phyloP scores from a whole-genome alignment of 2,888 invertebrate species.

The Tetheella fluctuosa region DNA sequence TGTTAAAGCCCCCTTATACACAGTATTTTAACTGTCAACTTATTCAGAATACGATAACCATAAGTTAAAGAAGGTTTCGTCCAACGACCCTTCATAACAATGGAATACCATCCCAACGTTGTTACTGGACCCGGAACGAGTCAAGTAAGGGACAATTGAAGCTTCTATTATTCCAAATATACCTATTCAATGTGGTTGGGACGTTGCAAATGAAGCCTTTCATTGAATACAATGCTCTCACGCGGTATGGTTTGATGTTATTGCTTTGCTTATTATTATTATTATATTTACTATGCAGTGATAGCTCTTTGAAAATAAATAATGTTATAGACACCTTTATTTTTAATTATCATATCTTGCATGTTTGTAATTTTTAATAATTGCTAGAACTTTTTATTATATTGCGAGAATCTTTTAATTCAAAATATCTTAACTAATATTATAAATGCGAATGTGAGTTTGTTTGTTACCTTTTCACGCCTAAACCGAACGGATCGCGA shows the following conservation, averaged over 20 bases:
- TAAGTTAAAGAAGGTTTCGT: neutral
- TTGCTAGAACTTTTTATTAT: too few relatives aligned
- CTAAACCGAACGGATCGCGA: too few relatives aligned
- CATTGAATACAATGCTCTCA: neutral
- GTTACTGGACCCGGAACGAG: neutral
- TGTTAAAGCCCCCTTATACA: too few relatives aligned
- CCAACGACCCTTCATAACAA: too few relatives aligned
- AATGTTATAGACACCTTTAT: neutral
- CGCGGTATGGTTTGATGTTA: neutral
- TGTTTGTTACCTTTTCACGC: too few relatives aligned
- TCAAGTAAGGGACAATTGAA: neutral
- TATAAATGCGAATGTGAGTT: too few relatives aligned
- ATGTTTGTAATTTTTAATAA: too few relatives aligned
- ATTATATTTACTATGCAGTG: neutral
- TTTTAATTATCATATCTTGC: too few relatives aligned
- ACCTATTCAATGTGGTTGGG: neutral
- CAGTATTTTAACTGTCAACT: neutral
- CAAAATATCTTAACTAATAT: too few relatives aligned
- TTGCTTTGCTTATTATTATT: neutral
- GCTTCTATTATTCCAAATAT: neutral
- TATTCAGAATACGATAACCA: neutral
- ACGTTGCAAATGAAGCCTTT: neutral
- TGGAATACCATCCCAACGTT: neutral
- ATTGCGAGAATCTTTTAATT: too few relatives aligned
- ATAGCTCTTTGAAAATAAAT: neutral